A percentile compares a stretch with the other conserved stretches of the same genome.
Evolutionary conservation across 2,888 invertebrate genomes (phyloP).

Genomic region (Zygothrica quintamaculata): DNA sequence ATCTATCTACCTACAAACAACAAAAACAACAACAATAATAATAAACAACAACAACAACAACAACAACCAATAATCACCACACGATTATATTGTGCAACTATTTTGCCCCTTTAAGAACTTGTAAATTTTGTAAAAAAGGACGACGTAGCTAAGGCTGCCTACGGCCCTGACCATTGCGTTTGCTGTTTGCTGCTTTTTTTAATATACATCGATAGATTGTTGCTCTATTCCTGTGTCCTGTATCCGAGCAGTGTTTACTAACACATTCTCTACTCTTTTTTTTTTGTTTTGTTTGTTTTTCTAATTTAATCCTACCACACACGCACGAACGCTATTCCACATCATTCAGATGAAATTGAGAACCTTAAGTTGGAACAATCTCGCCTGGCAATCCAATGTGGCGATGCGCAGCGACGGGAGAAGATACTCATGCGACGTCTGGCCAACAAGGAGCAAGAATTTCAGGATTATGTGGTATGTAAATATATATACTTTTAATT

Average conservation of each 20-base stretch:
- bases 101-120: slow-evolving; percentile 62
- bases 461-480: slow-evolving; percentile 97
- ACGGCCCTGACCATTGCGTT: slow-evolving; percentile 33
- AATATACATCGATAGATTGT: slow-evolving; percentile 19
- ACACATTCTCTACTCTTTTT: slow-evolving; percentile 25
- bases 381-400: slow-evolving; percentile 91
- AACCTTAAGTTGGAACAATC: slow-evolving; percentile 89
- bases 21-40: slow-evolving; percentile 3
- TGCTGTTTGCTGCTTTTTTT: slow-evolving; percentile 59
- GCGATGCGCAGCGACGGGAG: slow-evolving; percentile 95
- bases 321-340: slow-evolving; percentile 3
- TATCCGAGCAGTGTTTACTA: slow-evolving; percentile 19
- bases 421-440: slow-evolving; percentile 95
- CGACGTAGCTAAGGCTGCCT: not conserved
- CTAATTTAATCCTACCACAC: slow-evolving; percentile 5
- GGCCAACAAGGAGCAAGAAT: slow-evolving; percentile 97
- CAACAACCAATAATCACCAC: slow-evolving; percentile 33
- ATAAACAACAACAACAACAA: slow-evolving; percentile 22
- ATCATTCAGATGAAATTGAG: slow-evolving; percentile 82
- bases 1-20: slow-evolving; percentile 27
- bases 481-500: not conserved
- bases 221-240: slow-evolving; percentile 2
- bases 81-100: slow-evolving; percentile 29
- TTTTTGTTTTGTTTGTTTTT: slow-evolving; percentile 22
- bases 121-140: slow-evolving; percentile 45